Base-by-base conservation (phyloP, 2,797 vertebrate genomes). In the Microctenopoma stevenorrisi region DNA sequence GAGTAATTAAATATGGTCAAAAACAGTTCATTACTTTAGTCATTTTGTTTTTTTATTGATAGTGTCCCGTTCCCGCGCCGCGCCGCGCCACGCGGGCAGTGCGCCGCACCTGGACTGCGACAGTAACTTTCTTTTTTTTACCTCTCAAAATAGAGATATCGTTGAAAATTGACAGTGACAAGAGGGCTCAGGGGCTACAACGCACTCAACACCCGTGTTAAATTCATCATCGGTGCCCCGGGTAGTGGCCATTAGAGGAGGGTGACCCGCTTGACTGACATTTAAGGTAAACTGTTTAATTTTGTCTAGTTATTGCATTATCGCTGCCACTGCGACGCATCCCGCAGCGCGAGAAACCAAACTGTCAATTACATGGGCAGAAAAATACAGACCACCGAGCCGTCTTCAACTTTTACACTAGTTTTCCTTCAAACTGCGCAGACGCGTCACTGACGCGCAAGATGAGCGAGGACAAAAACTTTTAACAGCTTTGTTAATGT, bases 141-240 rank as follows among this genome's bases (percentile, higher is more conserved):
- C 91, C 90, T 88, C 82, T 86, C 92, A 96, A 96, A 97, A 98
- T 98, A 96, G 94, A 99, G 96, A 98, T 97, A 97, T 98, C 96
- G 91, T 90, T 89, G 93, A 95, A 97, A 98, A 97, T 97, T 97
- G 96, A 96, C 96, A 97, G 94, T 96, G 96, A 98, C 97, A 97
- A 95, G 96, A 96, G 95, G 95, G 95, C 96, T 96, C 95, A 92
- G 94, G 94, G 95, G 94, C 95, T 94, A 94, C 94, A 95, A 94
- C 95, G 91, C 95, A 95, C 95, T 95, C 96, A 96, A 97, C 95
- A 97, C 93, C 95, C 96, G 93, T 97, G 95, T 94, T 95, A 97
- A 97, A 97, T 97, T 93, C 95, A 96, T 93, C 95, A 96, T 93
- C 95, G 95, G 94, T 94, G 96, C 95, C 94, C 88, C 84, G 93